phyloP scores from a whole-genome alignment of 2,888 invertebrate species.

The Lymantria dispar region DNA sequence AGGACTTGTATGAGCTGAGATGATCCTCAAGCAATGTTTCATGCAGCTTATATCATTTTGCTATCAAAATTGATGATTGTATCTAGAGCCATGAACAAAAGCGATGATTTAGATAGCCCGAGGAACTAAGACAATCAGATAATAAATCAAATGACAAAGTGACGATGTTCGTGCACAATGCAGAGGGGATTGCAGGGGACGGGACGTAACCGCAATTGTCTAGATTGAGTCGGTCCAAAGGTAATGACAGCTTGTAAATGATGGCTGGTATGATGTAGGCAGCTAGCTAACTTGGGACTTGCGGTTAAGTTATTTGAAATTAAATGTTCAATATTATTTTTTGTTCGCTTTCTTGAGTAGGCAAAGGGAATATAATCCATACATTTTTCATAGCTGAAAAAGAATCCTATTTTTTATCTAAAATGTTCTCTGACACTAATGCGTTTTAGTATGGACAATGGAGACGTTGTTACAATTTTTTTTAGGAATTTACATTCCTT shows the following conservation, averaged over 20 bases:
- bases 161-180: conserved; percentile 4
- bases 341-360: too few relatives aligned
- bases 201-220: conserved; percentile 1
- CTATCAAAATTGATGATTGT: too few relatives aligned
- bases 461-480: too few relatives aligned
- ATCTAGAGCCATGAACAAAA: neutral
- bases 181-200: neutral
- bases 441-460: too few relatives aligned
- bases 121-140: conserved; percentile 7
- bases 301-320: conserved; percentile 8
- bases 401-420: too few relatives aligned
- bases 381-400: too few relatives aligned
- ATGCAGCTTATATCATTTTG: too few relatives aligned
- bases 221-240: conserved; percentile 23
- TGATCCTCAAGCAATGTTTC: too few relatives aligned
- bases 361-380: too few relatives aligned
- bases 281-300: conserved; percentile 1
- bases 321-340: neutral
- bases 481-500: too few relatives aligned
- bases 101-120: conserved; percentile 15
- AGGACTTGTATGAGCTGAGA: too few relatives aligned
- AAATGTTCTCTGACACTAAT: too few relatives aligned
- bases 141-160: conserved; percentile 9
- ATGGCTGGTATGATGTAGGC: conserved; percentile 8
- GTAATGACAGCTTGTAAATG: conserved; percentile 33